phyloP scores from a whole-genome alignment of 2,113 vertebrate genomes.

The Australoheros scitulus region DNA sequence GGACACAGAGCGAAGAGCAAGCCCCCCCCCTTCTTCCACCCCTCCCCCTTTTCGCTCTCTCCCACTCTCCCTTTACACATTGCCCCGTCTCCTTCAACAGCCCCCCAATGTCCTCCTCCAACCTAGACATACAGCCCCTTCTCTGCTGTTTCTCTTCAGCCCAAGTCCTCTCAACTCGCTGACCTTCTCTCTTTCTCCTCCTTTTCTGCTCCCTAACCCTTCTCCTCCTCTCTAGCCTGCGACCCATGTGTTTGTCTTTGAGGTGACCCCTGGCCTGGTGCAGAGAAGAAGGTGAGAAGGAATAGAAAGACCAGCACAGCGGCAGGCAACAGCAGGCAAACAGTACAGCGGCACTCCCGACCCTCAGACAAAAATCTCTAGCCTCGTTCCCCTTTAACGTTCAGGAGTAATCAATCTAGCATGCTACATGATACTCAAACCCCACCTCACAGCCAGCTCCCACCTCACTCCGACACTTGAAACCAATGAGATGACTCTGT shows the following conservation, averaged over 20 bases:
- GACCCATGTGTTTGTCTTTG: conserved; percentile 87
- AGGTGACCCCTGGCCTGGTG: conserved; percentile 86
- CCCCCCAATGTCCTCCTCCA: conserved; percentile 59
- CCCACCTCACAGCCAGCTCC: conserved; percentile 79
- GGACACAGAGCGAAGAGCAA: conserved; percentile 64
- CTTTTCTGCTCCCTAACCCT: conserved; percentile 23
- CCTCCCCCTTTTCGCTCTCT: conserved; percentile 49
- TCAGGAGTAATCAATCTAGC: conserved; percentile 93
- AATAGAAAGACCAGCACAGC: conserved; percentile 53
- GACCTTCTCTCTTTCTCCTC: conserved; percentile 55
- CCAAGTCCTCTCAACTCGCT: conserved; percentile 63
- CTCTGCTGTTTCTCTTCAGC: conserved; percentile 63
- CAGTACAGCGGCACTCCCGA: conserved; percentile 80
- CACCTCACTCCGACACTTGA: conserved; percentile 45
- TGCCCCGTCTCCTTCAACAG: conserved; percentile 74
- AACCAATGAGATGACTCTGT: conserved; percentile 57
- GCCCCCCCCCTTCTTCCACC: conserved; percentile 28
- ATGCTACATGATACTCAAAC: conserved; percentile 89
- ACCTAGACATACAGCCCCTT: conserved; percentile 54
- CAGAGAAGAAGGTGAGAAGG: conserved; percentile 40
- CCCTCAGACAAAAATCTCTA: conserved; percentile 86
- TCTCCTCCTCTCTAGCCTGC: conserved; percentile 49
- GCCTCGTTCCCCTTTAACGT: conserved; percentile 96
- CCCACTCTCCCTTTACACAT: conserved; percentile 68
- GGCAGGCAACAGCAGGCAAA: conserved; percentile 70